Evolutionary conservation across 2,797 vertebrate species (phyloP), one percentile per base, ranked within the genome.

Genomic region (Pseudopleuronectes americanus): DNA sequence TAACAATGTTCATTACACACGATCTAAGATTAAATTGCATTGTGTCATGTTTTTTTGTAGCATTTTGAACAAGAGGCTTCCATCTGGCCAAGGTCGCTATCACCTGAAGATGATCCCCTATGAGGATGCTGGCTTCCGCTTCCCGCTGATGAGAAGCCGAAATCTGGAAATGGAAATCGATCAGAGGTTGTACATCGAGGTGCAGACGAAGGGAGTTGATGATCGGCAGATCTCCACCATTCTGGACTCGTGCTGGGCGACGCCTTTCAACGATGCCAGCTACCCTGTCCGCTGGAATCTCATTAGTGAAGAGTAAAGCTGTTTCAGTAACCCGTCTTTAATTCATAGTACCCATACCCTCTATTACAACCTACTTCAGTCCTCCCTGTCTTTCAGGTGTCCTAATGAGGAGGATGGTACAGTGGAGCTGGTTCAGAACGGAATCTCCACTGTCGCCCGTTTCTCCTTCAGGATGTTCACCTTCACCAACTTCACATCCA

Each of bases 231-330:
- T 94, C n/a, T 79, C 90, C 49, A 78, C 70, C 8, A 57, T 92
- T 19, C 24, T 94, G 47, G 88, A 91, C 19, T 81, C 73, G 1
- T 95, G 93, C 31, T 95, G 93, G 93, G 92, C 92, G 3, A 94
- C 92, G 0, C 92, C 93, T 0, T 41, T 84, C 8, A 86, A 87
- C 10, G 1, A 74, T 0, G 1, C 79, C 0, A 57, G 41, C 66
- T 68, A 73, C 60, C 52, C 47, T 0, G 55, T 89, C 54, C 86
- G 54, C 62, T 74, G 92, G 91, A 74, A 92, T 81, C 91, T 95
- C 57, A 88, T 95, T 0, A 56, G 0, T 28, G 49, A 58, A 31
- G 77, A 88, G 93, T 93, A 91, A 84, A 19, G 43, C 43, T 19
- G 14, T 19, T 16, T 41, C 6, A 12, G 14, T 41, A 12, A 12